Percentiles rank a stretch among this genome's conserved stretches.
phyloP scores from a whole-genome alignment of 2,113 vertebrate genomes.

The Heloderma charlesbogerti region DNA sequence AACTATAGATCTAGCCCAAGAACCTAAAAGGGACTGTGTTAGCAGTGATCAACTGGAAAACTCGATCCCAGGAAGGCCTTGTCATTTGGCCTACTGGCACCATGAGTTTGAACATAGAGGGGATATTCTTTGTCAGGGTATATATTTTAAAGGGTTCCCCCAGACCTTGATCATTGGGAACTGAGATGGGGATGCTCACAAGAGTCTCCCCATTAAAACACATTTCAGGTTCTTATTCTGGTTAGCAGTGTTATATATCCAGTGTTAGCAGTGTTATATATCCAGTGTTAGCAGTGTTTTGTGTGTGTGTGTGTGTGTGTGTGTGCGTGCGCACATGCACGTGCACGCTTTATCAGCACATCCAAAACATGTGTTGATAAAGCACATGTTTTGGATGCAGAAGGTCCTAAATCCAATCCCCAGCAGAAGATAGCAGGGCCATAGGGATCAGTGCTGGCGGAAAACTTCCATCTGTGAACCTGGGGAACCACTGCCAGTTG shows the following conservation, averaged over 20 bases:
- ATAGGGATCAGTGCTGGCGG: neutral
- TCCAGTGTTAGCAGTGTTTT: too few relatives aligned
- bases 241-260: neutral
- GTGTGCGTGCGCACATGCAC: too few relatives aligned
- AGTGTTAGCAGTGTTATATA: too few relatives aligned
- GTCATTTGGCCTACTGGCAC: neutral
- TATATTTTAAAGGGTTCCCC: neutral
- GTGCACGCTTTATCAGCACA: too few relatives aligned
- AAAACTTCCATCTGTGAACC: neutral
- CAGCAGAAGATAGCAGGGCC: neutral
- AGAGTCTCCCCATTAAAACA: neutral
- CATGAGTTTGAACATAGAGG: neutral
- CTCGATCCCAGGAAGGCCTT: neutral
- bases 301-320: too few relatives aligned
- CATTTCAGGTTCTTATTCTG: slow-evolving; percentile 26
- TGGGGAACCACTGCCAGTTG: neutral
- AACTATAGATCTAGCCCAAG: neutral
- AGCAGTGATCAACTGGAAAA: neutral
- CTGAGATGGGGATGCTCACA: neutral
- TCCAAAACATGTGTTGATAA: too few relatives aligned
- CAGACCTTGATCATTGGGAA: neutral
- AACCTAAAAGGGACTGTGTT: neutral
- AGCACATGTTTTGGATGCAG: neutral
- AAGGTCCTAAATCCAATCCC: neutral
- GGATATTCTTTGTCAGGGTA: neutral